Percentiles rank a stretch among this genome's conserved stretches.
Conservation (phyloP, 2,797 vertebrate species). For the Phrynocephalus vlangalii region DNA sequence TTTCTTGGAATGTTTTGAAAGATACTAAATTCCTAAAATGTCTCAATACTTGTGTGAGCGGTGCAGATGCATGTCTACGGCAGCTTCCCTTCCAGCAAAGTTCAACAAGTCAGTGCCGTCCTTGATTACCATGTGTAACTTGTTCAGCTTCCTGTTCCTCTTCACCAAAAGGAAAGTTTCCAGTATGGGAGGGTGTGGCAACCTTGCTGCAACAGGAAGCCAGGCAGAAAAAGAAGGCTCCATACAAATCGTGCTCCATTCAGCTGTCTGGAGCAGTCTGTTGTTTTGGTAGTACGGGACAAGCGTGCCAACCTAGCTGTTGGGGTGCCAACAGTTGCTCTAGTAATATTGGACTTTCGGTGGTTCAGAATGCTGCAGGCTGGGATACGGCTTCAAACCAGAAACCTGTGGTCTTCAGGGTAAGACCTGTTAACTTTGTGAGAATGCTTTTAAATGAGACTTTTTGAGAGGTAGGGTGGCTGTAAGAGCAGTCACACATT, state of each 20-base stretch:
- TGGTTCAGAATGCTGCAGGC: conserved; percentile 9
- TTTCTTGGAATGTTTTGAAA: not conserved
- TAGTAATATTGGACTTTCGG: not conserved
- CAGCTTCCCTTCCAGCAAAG: not conserved
- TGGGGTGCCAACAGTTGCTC: not conserved
- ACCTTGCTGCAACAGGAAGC: not conserved
- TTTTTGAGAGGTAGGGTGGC: not conserved
- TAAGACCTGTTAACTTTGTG: not conserved
- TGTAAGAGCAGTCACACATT: not conserved
- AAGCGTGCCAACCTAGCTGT: no score
- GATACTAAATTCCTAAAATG: not conserved
- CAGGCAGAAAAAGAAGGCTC: not conserved
- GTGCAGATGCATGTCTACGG: not conserved
- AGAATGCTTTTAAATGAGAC: not conserved
- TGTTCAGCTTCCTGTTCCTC: conserved; percentile 30
- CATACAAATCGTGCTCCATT: not conserved
- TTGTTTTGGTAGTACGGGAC: not conserved
- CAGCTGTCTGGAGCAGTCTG: not conserved
- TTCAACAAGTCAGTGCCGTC: not conserved
- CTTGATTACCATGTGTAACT: not conserved
- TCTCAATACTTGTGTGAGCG: not conserved
- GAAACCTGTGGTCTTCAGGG: conserved; percentile 22
- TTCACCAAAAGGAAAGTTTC: not conserved
- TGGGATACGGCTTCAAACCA: not conserved
- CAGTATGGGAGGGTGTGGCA: not conserved